These are phyloP conservation scores for Phenacoccus solenopsis DNA, from an alignment of 1,140 invertebrate genomes.

Conservation along the genomic window DNA sequence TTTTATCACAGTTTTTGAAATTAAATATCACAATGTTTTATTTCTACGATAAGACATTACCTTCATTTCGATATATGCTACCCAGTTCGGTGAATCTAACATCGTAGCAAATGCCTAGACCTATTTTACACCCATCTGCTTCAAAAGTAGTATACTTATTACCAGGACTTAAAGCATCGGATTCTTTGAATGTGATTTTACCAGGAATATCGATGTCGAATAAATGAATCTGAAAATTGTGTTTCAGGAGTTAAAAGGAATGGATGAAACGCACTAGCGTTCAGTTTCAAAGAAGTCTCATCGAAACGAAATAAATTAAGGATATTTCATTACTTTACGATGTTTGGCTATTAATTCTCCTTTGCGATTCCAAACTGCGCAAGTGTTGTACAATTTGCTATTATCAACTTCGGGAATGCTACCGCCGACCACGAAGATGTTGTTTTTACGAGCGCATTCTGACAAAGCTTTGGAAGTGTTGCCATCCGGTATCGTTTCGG, in stretches of 20 bases:
- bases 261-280: background rate
- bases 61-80: constrained; percentile 60
- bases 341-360: constrained; percentile 62
- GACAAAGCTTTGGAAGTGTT: constrained; percentile 57
- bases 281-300: background rate
- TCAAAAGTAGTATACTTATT: constrained; percentile 61
- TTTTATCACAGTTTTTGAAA: background rate
- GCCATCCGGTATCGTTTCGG: constrained; percentile 67
- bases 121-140: constrained; percentile 61
- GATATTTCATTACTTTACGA: constrained; percentile 43
- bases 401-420: constrained; percentile 69
- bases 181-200: constrained; percentile 87
- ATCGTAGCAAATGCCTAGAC: constrained; percentile 90
- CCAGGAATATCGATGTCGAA: constrained; percentile 92
- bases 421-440: constrained; percentile 75
- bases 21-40: background rate
- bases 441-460: constrained; percentile 57
- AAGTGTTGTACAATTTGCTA: constrained; percentile 75
- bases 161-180: constrained; percentile 65
- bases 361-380: constrained; percentile 68
- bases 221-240: constrained; percentile 65
- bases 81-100: constrained; percentile 84
- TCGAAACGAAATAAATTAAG: background rate
- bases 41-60: constrained; percentile 33
- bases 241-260: background rate